Evolutionary conservation across 1,140 invertebrate species (phyloP).

Genomic region (Monochamus saltuarius): DNA sequence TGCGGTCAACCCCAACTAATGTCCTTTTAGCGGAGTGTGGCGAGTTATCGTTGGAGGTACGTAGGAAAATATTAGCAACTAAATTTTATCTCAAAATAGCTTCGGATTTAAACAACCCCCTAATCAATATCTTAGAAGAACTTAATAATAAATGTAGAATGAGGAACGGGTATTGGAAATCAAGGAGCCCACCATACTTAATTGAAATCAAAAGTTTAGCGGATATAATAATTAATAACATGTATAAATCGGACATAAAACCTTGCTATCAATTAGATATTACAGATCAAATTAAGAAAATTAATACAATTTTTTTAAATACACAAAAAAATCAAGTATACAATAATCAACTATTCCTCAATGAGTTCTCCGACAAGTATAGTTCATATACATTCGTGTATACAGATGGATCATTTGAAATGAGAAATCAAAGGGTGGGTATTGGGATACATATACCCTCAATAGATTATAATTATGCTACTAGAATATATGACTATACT

Average conservation of each 20-base stretch:
- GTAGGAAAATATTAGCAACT: conserved; percentile 14
- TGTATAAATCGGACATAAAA: neutral
- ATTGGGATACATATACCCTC: too few species aligned
- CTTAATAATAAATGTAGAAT: neutral
- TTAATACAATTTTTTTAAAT: neutral
- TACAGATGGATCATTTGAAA: too few species aligned
- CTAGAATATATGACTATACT: too few species aligned
- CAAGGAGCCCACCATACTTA: neutral
- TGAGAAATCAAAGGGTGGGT: neutral
- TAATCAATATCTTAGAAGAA: neutral
- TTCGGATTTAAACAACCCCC: neutral
- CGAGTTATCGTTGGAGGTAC: conserved; percentile 7
- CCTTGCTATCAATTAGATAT: neutral
- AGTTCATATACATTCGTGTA: too few species aligned
- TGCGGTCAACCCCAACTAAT: conserved; percentile 8
- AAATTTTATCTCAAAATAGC: conserved; percentile 17
- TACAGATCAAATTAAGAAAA: neutral
- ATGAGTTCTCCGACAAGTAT: neutral
- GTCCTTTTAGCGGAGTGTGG: neutral
- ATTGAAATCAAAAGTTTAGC: neutral
- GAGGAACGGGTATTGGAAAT: neutral
- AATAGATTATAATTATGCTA: too few species aligned
- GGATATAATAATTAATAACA: neutral
- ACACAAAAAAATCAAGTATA: neutral
- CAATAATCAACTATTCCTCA: conserved; percentile 1